Base-by-base conservation (phyloP, 2,888 invertebrate species). In the Pristionchus fissidentatus region DNA sequence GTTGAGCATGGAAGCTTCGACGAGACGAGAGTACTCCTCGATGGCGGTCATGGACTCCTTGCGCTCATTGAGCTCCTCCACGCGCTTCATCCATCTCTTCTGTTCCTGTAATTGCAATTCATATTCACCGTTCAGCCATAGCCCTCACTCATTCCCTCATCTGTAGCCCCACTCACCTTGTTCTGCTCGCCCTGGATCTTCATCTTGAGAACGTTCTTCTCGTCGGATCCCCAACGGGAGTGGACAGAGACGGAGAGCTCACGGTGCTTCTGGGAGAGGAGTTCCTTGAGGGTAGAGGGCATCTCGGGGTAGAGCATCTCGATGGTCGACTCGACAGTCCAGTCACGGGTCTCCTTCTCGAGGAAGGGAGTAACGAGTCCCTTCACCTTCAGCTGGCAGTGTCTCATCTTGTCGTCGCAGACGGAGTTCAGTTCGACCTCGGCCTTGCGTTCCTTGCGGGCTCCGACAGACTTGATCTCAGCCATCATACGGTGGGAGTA, bases 1-100 rank as follows among this genome's bases (percentile, higher is more conserved):
- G 85, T 88, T 86, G 49, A 88, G 86, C 78, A 86, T 83, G 80
- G 87, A 62, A 55, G 87, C 87, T 83, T 88, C 87, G 57, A 83
- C 73, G 66, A 88, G 86, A 29, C 82, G 85, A 79, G 85, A 85
- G 78, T 86, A 85, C 79, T 88, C 86, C 62, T 81, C 57, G 29
- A 86, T 78, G 29, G 52, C 32, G 49, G 57, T 83, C 83, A 43
- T 29, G 15, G 26, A 19, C 43, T 78, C 78, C 43, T 49, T 62
- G n/a, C n/a, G n/a, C n/a, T n/a, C n/a, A n/a, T n/a, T n/a, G 38
- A 81, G 83, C 70, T 88, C 85, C 81, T 85, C 83, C 26, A 43
- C 60, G 52, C 82, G 84, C 84, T 86, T 87, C 81, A 88, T 84
- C 86, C 84, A 87, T 82, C 85, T 66, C 85, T 87, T 85, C 84